These are phyloP conservation scores for Carpatolechia fugitivella DNA, from an alignment of 2,888 invertebrate species.

Conservation along the genomic window DNA sequence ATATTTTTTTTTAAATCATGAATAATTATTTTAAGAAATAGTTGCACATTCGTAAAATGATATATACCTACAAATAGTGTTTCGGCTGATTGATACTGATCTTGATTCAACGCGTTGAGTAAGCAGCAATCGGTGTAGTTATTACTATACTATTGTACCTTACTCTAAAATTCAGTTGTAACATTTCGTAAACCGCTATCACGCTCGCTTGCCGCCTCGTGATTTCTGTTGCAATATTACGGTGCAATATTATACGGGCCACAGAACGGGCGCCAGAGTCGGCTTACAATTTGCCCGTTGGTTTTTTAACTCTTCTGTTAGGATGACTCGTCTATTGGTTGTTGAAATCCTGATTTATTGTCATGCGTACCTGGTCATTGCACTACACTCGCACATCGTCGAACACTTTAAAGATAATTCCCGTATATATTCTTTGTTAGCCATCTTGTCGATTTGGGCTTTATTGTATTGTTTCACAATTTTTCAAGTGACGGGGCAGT, in stretches of 20 bases:
- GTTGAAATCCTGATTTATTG: no score
- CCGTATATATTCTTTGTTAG: slow-evolving; percentile 8
- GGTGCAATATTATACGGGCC: slow-evolving; percentile 63
- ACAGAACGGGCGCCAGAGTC: slow-evolving; percentile 44
- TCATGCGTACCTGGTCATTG: slow-evolving; percentile 14
- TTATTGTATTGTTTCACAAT: no score
- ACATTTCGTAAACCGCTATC: slow-evolving; percentile 75
- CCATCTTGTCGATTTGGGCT: slow-evolving; percentile 4
- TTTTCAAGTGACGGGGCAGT: slow-evolving; percentile 28
- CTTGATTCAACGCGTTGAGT: slow-evolving; percentile 63
- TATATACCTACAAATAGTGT: no score
- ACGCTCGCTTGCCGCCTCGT: slow-evolving; percentile 67
- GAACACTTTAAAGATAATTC: not conserved
- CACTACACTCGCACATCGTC: slow-evolving; percentile 12
- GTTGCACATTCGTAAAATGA: no score
- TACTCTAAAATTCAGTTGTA: slow-evolving; percentile 74
- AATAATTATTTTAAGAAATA: no score
- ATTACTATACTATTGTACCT: slow-evolving; percentile 53
- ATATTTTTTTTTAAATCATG: no score
- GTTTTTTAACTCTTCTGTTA: slow-evolving; percentile 35
- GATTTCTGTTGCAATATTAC: slow-evolving; percentile 64
- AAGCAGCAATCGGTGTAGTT: slow-evolving; percentile 62
- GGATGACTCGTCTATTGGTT: slow-evolving; percentile 12
- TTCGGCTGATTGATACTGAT: slow-evolving; percentile 44
- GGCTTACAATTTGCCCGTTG: slow-evolving; percentile 25